Evolutionary conservation across 2,113 vertebrate genomes (phyloP).

Genomic region (Varanus komodoensis): DNA sequence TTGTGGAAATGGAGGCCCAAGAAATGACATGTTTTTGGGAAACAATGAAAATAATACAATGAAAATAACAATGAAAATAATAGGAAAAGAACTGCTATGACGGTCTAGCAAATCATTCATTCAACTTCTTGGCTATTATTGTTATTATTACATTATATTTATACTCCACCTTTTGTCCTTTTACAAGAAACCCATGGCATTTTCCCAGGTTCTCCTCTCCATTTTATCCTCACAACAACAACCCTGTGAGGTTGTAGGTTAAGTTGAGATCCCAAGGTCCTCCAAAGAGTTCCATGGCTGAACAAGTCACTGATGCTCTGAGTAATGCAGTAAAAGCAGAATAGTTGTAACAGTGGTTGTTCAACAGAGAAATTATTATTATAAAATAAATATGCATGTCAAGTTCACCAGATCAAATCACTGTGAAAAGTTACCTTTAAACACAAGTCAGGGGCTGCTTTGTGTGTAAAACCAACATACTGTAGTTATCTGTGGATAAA

Average conservation of each 20-base stretch:
- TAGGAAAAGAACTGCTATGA: not conserved
- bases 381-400: constrained; percentile 37
- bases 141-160: too few relatives aligned
- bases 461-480: constrained; percentile 44
- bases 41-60: too few relatives aligned
- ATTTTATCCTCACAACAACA: too few relatives aligned
- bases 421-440: constrained; percentile 60
- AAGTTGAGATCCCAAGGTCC: too few relatives aligned
- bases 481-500: constrained; percentile 65
- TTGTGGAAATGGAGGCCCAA: not conserved
- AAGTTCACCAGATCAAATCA: constrained; percentile 43
- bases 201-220: too few relatives aligned
- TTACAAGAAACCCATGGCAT: too few relatives aligned
- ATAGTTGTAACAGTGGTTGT: constrained; percentile 25
- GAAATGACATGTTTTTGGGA: not conserved
- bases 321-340: constrained; percentile 29
- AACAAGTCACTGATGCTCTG: not conserved
- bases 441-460: constrained; percentile 53
- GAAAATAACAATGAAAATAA: not conserved
- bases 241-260: too few relatives aligned
- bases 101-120: constrained; percentile 8
- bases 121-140: not conserved
- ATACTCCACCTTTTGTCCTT: too few relatives aligned
- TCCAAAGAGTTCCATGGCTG: too few relatives aligned
- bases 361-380: constrained; percentile 42